Evolutionary conservation across 2,888 invertebrate species (phyloP), one percentile per base, ranked within the genome.

Genomic region (Aspidiotus destructor): DNA sequence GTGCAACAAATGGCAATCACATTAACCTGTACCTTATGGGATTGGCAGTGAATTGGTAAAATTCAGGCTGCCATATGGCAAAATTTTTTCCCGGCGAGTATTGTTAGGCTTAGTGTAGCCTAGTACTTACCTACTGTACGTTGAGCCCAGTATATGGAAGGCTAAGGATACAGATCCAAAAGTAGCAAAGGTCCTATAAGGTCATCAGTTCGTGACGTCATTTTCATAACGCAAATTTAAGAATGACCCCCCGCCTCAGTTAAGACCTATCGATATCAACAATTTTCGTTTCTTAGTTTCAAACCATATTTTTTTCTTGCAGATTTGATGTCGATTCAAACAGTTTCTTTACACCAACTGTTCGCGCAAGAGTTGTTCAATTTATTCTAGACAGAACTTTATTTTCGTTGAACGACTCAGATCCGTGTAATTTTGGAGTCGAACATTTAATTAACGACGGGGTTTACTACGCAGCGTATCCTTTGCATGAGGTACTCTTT

Each of bases 331-430:
- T 89, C 48, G 80, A 85, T 63, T 83, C 87, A 42, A 85, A 88
- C 10, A 85, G 87, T 73, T 93, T 95, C 78, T 95, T 96, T 79
- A 89, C 88, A 54, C 85, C 91, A 5, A 86, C 91, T 1, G 86
- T 90, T 54, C 85, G 91, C 70, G 90, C 92, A 11, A 83, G 92
- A 71, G 91, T 96, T 71, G 90, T 95, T 0, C 92, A 95, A 77
- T 95, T 94, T 77, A 92, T 96, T 73, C 80, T 96, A 73, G 89
- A 93, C 76, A 82, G 95, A 71, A 92, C 92, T 78, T 84, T 86
- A 75, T 95, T 92, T 78, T 84, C 86, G 0, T 81, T 83, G 15
- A 80, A 81, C 61, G 74, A 77, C 1, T 76, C 79, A 16, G 86
- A 89, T 74, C 86, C 88, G 76, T 88, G 88, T 79, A 87, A 87